Percentiles rank a stretch among this genome's conserved stretches.
These are phyloP conservation scores for Uloborus diversus DNA, from an alignment of 1,140 invertebrate species.

Conservation along the genomic window DNA sequence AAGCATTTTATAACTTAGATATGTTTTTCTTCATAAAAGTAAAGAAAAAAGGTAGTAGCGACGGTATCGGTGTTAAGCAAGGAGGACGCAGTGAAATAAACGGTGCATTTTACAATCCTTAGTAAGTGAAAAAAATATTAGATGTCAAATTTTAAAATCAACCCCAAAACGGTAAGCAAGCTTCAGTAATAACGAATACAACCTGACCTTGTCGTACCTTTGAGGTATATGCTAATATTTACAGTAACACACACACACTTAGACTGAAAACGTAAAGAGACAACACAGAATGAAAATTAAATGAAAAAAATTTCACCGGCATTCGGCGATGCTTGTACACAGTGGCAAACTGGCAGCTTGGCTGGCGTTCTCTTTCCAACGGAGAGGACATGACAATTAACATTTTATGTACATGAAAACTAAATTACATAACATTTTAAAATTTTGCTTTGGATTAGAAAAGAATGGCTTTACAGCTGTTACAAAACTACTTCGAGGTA, in stretches of 20 bases:
- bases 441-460: no score
- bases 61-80: neutral
- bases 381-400: constrained; percentile 1
- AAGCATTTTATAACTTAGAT: no score
- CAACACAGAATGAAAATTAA: constrained; percentile 4
- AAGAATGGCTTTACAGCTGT: neutral
- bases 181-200: constrained; percentile 28
- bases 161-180: constrained; percentile 35
- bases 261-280: constrained; percentile 20
- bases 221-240: constrained; percentile 38
- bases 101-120: no score
- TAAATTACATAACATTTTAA: neutral
- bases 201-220: constrained; percentile 44
- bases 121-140: constrained; percentile 26
- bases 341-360: constrained; percentile 40
- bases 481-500: no score
- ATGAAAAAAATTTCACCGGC: constrained; percentile 42
- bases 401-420: constrained; percentile 2
- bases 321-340: neutral
- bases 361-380: constrained; percentile 43
- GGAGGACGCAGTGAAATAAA: no score
- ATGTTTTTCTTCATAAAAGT: neutral
- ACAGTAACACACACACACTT: constrained; percentile 32
- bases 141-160: constrained; percentile 18
- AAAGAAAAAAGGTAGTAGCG: neutral